Percentiles rank a stretch among this genome's conserved stretches.
These are phyloP conservation scores for Pristionchus exspectatus DNA, from an alignment of 2,888 invertebrate species.

Conservation along the genomic window DNA sequence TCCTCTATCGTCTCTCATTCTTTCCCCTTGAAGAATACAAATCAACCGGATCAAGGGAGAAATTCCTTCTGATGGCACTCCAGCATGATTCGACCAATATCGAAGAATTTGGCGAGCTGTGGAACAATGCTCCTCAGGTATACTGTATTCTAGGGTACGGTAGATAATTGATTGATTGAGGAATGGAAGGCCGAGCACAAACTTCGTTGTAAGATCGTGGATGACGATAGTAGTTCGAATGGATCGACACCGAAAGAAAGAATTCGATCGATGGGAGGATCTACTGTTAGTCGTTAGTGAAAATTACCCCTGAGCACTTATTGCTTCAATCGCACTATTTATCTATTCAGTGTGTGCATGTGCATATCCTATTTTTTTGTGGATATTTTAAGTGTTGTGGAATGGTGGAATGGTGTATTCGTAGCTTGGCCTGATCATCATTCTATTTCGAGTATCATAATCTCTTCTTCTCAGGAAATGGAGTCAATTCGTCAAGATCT, in stretches of 20 bases:
- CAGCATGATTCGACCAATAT: slow-evolving; percentile 63
- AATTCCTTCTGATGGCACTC: slow-evolving; percentile 70
- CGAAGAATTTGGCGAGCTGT: slow-evolving; percentile 67
- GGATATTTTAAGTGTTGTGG: background rate
- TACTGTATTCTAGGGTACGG: background rate
- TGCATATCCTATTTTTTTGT: background rate
- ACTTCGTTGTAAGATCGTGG: slow-evolving; percentile 45
- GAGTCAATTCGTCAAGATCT: slow-evolving; percentile 37
- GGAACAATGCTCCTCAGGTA: slow-evolving; percentile 59
- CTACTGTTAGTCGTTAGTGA: slow-evolving; percentile 42
- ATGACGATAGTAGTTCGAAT: slow-evolving; percentile 48
- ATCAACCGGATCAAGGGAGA: slow-evolving; percentile 68
- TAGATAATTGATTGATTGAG: slow-evolving; percentile 13
- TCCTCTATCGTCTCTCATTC: background rate
- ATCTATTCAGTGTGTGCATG: background rate
- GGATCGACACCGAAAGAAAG: slow-evolving; percentile 41
- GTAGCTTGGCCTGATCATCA: background rate
- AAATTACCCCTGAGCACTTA: background rate
- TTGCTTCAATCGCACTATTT: background rate
- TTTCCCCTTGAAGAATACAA: slow-evolving; percentile 65
- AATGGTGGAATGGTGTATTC: background rate
- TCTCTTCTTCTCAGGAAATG: slow-evolving; percentile 23
- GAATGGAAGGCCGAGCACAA: slow-evolving; percentile 50
- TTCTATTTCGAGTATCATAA: background rate
- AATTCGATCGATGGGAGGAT: slow-evolving; percentile 23